Evolutionary conservation across 2,888 invertebrate species (phyloP), one percentile per base, ranked within the genome.

Genomic region (Orthosia gothica): DNA sequence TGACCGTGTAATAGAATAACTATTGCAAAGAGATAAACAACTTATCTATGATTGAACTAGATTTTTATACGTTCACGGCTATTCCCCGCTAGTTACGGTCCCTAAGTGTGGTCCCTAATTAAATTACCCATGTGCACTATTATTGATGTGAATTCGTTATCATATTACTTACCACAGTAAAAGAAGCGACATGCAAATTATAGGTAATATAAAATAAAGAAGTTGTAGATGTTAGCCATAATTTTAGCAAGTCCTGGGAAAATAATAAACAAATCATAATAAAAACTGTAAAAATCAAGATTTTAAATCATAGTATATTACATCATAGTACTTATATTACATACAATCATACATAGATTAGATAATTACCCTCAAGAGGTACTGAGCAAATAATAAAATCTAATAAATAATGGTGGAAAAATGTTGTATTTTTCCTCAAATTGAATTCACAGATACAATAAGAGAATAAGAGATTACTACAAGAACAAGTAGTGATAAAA

Each of bases 211-310:
- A 49, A 52, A 47, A 26, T 1, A 18, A 32, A 47, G 3, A 4
- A 20, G 23, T 3, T n/a, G n/a, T n/a, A n/a, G 4, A 45, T 26
- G 20, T 11, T 47, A 15, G 9, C 40, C 58, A 32, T 76, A 69
- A 26, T 50, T 50, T 69, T 13, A 57, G 26, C 55, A 15, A 65
- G 20, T 45, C 26, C 58, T 75, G 58, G 58, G 76, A 11, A 76
- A 76, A 65, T 50, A 58, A 54, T 50, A 18, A 23, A 57, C 20
- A 40, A 50, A 52, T 12, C 23, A 40, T 16, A 50, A 15, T 16
- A 45, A 50, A 1, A 57, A 23, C 15, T 69, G n/a, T 23, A 15
- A 49, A 61, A 40, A 55, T 20, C 40, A 61, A 23, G n/a, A 3
- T 15, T 47, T 59, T 15, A n/a, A 72, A 5, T 9, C 5, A 26